Evolutionary conservation across 2,113 vertebrate species (phyloP), one percentile per base, ranked within the genome.

Genomic region (Guaruba guarouba): DNA sequence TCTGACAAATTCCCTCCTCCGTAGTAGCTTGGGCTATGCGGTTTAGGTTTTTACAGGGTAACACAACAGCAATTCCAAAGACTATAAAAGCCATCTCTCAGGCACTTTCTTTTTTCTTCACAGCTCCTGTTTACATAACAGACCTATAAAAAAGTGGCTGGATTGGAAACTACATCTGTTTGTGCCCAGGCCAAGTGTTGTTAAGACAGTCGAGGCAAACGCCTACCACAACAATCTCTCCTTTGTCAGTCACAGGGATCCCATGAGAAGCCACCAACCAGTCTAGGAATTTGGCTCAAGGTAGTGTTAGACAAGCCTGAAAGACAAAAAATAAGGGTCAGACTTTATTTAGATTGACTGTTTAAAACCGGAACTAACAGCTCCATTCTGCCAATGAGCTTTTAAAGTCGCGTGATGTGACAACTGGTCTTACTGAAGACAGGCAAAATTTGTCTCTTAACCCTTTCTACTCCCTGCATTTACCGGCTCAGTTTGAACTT

Each of bases 221-320:
- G 68, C 88, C 82, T 93, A 95, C 92, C 88, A 92, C 88, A 96
- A 92, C 83, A 94, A 86, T 31, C 82, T 91, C 82, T 78, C 59
- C 90, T 94, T 94, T 96, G 90, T 96, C 88, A 67, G 78, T 87
- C 82, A 67, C 77, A 82, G 23, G 69, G 71, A 80, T 94, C 86
- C 86, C 91, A 94, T 80, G 82, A 96, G 83, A 96, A 88, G 94
- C 62, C 86, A 96, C 55, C 86, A 88, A 83, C 69, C 84, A 91
- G 86, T 25, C 67, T 57, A 75, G 9, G 16, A 91, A 93, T 94
- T 41, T 79, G 55, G 87, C 81, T 89, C 81, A 74, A 78, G 46
- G 75, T 44, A 69, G 52, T 2, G 13, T 54, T 64, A 95, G 68
- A 79, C 63, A 92, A 85, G 86, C 37, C 83, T 93, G 67, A 52